A percentile compares a stretch with the other conserved stretches of the same genome.
phyloP scores from a whole-genome alignment of 2,888 invertebrate species.

The Pharmacophagus antenor region DNA sequence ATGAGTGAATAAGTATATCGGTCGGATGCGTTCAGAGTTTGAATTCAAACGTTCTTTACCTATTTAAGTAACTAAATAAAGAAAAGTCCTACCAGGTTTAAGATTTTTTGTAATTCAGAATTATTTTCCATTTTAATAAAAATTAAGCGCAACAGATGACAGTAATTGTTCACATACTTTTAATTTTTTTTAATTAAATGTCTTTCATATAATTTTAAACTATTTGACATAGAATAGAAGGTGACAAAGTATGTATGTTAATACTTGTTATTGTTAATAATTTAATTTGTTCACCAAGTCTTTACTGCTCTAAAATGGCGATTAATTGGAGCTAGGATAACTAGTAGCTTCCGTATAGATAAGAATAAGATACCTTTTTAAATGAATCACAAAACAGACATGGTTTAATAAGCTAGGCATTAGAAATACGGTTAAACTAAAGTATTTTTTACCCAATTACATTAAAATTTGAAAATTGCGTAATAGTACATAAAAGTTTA shows the following conservation, averaged over 20 bases:
- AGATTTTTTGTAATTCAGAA: conserved; percentile 34
- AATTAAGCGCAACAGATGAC: conserved; percentile 30
- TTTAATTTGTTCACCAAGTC: background rate
- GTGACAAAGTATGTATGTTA: background rate
- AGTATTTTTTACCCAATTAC: no score
- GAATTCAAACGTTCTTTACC: conserved; percentile 26
- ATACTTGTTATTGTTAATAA: background rate
- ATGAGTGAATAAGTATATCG: conserved; percentile 47
- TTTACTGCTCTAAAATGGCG: background rate
- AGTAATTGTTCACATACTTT: conserved; percentile 28
- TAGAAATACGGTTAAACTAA: no score
- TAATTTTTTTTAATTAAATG: conserved; percentile 35
- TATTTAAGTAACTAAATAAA: conserved; percentile 23
- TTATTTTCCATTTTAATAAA: conserved; percentile 36
- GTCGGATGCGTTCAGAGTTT: conserved; percentile 40
- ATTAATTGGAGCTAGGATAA: background rate
- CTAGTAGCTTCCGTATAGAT: background rate
- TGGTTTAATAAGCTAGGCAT: no score
- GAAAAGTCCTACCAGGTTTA: conserved; percentile 31
- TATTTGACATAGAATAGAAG: conserved; percentile 13
- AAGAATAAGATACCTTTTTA: background rate
- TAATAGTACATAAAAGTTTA: no score
- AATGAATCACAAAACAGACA: background rate
- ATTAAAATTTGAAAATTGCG: no score
- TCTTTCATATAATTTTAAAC: conserved; percentile 34